Conservation (phyloP, 2,113 vertebrate species). For the Typhlomys cinereus region DNA sequence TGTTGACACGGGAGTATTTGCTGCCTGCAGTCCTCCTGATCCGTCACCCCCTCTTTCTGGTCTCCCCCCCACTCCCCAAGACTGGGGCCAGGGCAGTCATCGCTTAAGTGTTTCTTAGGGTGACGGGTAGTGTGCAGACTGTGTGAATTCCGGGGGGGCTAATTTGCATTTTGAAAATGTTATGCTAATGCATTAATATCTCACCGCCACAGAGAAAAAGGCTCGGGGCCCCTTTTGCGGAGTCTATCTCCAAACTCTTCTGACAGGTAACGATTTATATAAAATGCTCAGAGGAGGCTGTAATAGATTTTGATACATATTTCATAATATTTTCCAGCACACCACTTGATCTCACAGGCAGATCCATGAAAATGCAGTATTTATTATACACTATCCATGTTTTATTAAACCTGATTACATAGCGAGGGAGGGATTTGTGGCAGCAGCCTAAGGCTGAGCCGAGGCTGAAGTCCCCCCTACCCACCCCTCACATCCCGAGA, state of each 20-base stretch:
- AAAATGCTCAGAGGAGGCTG: conserved; percentile 18
- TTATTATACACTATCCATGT: conserved; percentile 48
- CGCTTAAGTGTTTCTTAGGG: background rate
- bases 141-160: background rate
- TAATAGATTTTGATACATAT: conserved; percentile 39
- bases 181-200: background rate
- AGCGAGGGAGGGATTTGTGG: background rate
- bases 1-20: background rate
- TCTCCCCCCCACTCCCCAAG: too few species aligned
- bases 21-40: too few species aligned
- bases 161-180: background rate
- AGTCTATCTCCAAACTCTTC: background rate
- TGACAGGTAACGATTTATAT: conserved; percentile 50
- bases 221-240: background rate
- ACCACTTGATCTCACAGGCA: conserved; percentile 43
- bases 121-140: background rate
- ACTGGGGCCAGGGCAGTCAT: background rate
- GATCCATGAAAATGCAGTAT: conserved; percentile 55
- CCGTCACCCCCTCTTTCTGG: too few species aligned
- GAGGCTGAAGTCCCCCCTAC: background rate
- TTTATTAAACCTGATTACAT: conserved; percentile 39
- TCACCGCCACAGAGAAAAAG: background rate
- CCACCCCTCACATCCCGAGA: too few species aligned
- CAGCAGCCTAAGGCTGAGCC: background rate
- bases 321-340: conserved; percentile 28